A percentile compares a stretch with the other conserved stretches of the same genome.
phyloP scores from a whole-genome alignment of 30 jellyfish, hydroid and myxozoan species.

The Turritopsis dohrnii region DNA sequence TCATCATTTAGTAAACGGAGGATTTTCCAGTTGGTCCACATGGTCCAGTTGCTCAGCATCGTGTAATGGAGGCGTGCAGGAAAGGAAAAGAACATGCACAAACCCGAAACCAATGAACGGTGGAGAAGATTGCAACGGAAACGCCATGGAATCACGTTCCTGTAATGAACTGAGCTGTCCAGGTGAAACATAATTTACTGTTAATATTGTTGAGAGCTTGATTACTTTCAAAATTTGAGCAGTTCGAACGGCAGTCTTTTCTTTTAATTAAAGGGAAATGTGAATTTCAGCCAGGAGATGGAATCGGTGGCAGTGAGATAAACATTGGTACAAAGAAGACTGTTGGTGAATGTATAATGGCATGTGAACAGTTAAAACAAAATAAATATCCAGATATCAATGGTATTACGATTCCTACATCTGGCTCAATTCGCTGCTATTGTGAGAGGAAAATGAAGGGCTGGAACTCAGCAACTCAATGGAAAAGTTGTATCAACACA shows the following conservation, averaged over 20 bases:
- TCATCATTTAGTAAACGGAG: background rate
- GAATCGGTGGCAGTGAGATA: background rate
- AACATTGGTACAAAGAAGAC: background rate
- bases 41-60: background rate
- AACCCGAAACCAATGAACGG: background rate
- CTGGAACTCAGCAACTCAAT: background rate
- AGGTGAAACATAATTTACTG: background rate
- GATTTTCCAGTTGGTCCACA: background rate
- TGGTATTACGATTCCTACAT: background rate
- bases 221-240: background rate
- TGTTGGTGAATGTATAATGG: background rate
- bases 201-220: background rate
- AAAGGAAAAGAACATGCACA: background rate
- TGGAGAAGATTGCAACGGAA: background rate
- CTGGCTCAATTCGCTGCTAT: background rate
- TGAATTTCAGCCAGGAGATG: background rate
- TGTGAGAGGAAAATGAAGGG: background rate
- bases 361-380: background rate
- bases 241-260: background rate
- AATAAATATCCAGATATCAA: background rate
- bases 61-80: background rate
- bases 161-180: background rate
- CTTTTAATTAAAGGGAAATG: background rate
- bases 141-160: background rate
- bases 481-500: background rate